These are phyloP conservation scores for Drosophila chauvacae DNA, from an alignment of 1,140 invertebrate genomes.

Conservation along the genomic window DNA sequence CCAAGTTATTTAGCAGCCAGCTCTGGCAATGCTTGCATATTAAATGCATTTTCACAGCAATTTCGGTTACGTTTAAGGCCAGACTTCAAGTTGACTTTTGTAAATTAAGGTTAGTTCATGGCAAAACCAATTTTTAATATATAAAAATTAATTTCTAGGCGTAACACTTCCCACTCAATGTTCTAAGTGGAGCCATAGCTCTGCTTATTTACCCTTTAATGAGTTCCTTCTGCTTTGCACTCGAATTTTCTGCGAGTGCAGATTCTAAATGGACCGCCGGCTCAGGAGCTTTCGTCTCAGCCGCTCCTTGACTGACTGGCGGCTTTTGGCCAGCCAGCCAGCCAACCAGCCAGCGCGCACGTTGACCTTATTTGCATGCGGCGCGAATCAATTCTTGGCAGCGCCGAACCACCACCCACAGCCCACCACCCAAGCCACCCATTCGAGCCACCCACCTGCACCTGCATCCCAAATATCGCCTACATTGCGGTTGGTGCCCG, in stretches of 20 bases:
- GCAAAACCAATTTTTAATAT: too few relatives aligned
- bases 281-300: slow-evolving; percentile 32
- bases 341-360: slow-evolving; percentile 57
- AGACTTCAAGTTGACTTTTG: too few relatives aligned
- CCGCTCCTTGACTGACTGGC: slow-evolving; percentile 43
- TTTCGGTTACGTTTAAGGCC: neutral
- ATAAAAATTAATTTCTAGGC: too few relatives aligned
- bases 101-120: neutral
- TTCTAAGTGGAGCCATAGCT: too few relatives aligned
- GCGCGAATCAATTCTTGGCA: slow-evolving; percentile 76
- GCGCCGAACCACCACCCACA: neutral
- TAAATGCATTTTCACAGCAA: neutral
- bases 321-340: slow-evolving; percentile 58
- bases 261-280: slow-evolving; percentile 40
- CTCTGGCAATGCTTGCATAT: neutral
- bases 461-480: slow-evolving; percentile 14
- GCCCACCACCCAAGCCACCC: neutral
- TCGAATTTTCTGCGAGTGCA: neutral
- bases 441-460: neutral
- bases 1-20: neutral
- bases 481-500: slow-evolving; percentile 52
- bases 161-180: too few relatives aligned
- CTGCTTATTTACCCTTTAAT: too few relatives aligned
- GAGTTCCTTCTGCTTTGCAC: neutral
- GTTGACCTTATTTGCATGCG: slow-evolving; percentile 80